Evolutionary conservation across 2,797 vertebrate species (phyloP).

Genomic region (Lutra lutra): DNA sequence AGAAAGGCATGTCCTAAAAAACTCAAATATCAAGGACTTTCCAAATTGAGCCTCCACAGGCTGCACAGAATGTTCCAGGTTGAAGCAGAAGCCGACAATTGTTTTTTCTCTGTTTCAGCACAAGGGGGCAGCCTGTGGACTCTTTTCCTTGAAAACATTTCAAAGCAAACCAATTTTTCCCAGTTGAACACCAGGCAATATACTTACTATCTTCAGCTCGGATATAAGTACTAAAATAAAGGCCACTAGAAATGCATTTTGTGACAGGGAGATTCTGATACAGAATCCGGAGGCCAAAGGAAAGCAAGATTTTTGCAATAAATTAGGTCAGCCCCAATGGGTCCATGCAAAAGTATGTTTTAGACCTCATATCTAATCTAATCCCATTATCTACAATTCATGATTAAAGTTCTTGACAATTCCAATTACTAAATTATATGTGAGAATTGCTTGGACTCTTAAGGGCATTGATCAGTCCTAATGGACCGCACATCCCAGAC

Average conservation of each 20-base stretch:
- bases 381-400: not conserved
- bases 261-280: not conserved
- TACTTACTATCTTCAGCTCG: not conserved
- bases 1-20: not conserved
- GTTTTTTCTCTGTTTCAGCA: conserved; percentile 61
- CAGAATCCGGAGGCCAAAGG: not conserved
- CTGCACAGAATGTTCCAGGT: not conserved
- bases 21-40: not conserved
- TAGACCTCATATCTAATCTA: not conserved
- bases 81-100: not conserved
- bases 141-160: conserved; percentile 6
- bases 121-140: conserved; percentile 67
- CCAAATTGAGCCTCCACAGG: not conserved
- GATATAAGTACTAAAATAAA: conserved; percentile 20
- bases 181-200: not conserved
- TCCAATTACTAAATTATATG: not conserved
- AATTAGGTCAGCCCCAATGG: not conserved
- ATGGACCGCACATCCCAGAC: not conserved
- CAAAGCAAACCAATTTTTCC: conserved; percentile 7
- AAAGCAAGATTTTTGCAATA: conserved; percentile 18
- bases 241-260: not conserved
- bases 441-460: conserved; percentile 31
- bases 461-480: not conserved
- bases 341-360: not conserved
- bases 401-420: not conserved